Percentiles rank a stretch among this genome's conserved stretches.
Evolutionary conservation across 2,113 vertebrate genomes (phyloP).

Genomic region (Silurus meridionalis): DNA sequence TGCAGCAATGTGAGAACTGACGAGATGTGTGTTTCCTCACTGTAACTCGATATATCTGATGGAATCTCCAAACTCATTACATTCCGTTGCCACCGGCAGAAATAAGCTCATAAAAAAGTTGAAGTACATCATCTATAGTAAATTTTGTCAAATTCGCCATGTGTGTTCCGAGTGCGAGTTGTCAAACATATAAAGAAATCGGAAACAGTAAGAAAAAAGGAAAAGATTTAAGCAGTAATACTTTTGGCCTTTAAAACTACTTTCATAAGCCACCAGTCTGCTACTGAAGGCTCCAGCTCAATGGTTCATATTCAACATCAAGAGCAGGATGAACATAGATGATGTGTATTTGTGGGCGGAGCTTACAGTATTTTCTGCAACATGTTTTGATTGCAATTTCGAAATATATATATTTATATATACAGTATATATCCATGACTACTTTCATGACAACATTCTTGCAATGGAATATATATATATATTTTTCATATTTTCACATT

Average conservation of each 20-base stretch:
- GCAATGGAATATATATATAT: no score
- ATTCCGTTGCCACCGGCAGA: constrained; percentile 16
- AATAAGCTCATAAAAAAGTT: constrained; percentile 3
- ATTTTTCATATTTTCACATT: no score
- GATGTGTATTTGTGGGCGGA: not conserved
- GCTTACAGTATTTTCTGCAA: not conserved
- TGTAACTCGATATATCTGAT: constrained; percentile 46
- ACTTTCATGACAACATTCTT: no score
- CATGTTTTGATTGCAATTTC: not conserved
- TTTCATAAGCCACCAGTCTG: not conserved
- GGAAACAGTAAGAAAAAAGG: not conserved
- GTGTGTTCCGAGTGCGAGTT: not conserved
- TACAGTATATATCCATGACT: no score
- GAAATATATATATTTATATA: not conserved
- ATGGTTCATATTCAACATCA: not conserved
- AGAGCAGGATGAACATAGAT: not conserved
- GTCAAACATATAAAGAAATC: not conserved
- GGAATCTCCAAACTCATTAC: constrained; percentile 22
- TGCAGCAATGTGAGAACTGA: constrained; percentile 47
- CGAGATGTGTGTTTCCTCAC: not conserved
- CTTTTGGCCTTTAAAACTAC: not conserved
- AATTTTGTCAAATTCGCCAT: not conserved
- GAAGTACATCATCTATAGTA: constrained; percentile 6
- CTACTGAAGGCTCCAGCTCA: not conserved
- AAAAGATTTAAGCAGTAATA: not conserved